Evolutionary conservation across 2,113 vertebrate genomes (phyloP).

Genomic region (Bos indicus): DNA sequence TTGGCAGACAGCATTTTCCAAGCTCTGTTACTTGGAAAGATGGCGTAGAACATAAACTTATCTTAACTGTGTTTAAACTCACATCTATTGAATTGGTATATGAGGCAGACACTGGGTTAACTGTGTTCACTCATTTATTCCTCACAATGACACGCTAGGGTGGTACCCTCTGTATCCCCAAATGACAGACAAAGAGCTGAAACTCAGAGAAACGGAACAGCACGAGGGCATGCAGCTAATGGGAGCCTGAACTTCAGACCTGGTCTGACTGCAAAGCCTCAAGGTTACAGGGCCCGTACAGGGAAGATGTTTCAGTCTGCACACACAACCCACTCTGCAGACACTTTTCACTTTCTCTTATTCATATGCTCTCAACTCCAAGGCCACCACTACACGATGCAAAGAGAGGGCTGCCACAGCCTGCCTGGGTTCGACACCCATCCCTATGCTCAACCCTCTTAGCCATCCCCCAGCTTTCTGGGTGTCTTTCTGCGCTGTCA

Average conservation of each 20-base stretch:
- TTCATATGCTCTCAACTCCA: neutral
- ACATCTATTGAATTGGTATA: neutral
- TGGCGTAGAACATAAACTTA: neutral
- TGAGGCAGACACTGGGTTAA: neutral
- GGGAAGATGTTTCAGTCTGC: neutral
- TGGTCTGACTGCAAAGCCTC: neutral
- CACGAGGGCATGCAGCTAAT: neutral
- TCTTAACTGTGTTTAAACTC: neutral
- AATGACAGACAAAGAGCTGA: neutral
- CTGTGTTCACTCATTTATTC: neutral
- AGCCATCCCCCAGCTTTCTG: neutral
- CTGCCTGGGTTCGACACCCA: rapidly evolving
- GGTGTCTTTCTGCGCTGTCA: neutral
- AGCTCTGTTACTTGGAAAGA: neutral
- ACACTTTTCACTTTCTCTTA: rapidly evolving
- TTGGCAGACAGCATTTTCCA: neutral
- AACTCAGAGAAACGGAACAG: neutral
- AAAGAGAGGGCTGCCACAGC: neutral
- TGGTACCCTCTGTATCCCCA: neutral
- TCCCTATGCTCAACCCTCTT: neutral
- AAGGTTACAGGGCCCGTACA: neutral
- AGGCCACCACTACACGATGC: neutral
- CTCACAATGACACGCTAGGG: neutral
- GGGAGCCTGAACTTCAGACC: neutral
- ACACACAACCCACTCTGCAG: neutral